phyloP scores from a whole-genome alignment of 2,888 invertebrate species.

The Dascillus cervinus region DNA sequence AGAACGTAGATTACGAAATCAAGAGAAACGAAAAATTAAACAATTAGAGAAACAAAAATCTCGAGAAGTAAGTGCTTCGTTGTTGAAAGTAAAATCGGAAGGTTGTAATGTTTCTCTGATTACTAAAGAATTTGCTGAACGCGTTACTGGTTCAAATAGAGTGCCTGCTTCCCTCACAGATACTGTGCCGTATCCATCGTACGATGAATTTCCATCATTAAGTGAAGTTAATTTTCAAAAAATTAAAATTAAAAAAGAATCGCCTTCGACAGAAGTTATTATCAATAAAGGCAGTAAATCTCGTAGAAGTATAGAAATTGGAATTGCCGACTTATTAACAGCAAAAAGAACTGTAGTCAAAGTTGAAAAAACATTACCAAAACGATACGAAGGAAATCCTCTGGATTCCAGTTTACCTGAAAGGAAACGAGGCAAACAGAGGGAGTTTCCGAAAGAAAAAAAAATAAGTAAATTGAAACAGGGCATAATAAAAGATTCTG shows the following conservation, averaged over 20 bases:
- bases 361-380: constrained; percentile 3
- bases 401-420: constrained; percentile 23
- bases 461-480: constrained; percentile 20
- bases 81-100: constrained; percentile 12
- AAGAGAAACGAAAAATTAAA: constrained; percentile 16
- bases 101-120: constrained; percentile 17
- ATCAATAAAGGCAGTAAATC: too few species aligned
- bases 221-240: too few species aligned
- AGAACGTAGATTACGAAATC: constrained; percentile 20
- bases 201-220: too few species aligned
- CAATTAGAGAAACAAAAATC: constrained; percentile 14
- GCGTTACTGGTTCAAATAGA: too few species aligned
- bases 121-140: constrained; percentile 15
- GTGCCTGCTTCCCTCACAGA: too few species aligned
- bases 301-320: too few species aligned
- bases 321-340: too few species aligned
- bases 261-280: too few species aligned
- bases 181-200: too few species aligned
- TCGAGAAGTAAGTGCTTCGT: constrained; percentile 10
- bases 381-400: constrained; percentile 20
- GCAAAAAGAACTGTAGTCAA: neutral
- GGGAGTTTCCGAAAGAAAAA: constrained; percentile 21
- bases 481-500: constrained; percentile 12
- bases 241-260: too few species aligned
- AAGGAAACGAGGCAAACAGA: constrained; percentile 22